phyloP scores from a whole-genome alignment of 2,113 vertebrate species.

The Eulacestoma nigropectus region DNA sequence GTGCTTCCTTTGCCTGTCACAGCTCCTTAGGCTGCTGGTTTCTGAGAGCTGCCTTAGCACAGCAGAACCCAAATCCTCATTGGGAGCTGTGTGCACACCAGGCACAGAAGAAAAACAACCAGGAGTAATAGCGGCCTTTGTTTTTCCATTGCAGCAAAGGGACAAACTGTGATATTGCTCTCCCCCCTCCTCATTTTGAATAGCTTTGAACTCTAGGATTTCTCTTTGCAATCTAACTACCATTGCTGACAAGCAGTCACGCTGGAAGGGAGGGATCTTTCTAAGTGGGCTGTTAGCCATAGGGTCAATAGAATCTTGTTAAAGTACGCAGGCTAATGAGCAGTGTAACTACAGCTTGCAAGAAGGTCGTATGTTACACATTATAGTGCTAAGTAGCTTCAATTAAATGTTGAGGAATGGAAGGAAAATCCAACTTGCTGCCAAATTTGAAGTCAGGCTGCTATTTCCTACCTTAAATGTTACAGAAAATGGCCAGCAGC shows the following conservation, averaged over 20 bases:
- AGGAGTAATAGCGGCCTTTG: background rate
- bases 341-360: background rate
- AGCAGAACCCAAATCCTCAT: background rate
- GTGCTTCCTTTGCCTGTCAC: background rate
- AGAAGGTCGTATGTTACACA: background rate
- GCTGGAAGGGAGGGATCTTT: background rate
- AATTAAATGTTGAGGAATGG: background rate
- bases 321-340: background rate
- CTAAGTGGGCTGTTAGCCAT: background rate
- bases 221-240: background rate
- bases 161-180: background rate
- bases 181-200: background rate
- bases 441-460: background rate
- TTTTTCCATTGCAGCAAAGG: background rate
- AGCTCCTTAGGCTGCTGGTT: background rate
- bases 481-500: background rate
- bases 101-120: background rate
- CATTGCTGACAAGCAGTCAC: background rate
- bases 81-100: background rate
- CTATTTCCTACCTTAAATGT: background rate
- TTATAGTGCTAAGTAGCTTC: background rate
- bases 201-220: background rate
- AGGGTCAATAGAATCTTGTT: slow-evolving; percentile 3
- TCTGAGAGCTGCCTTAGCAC: background rate
- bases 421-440: background rate